Evolutionary conservation across 2,113 vertebrate genomes (phyloP).

Genomic region (Macrotis lagotis): DNA sequence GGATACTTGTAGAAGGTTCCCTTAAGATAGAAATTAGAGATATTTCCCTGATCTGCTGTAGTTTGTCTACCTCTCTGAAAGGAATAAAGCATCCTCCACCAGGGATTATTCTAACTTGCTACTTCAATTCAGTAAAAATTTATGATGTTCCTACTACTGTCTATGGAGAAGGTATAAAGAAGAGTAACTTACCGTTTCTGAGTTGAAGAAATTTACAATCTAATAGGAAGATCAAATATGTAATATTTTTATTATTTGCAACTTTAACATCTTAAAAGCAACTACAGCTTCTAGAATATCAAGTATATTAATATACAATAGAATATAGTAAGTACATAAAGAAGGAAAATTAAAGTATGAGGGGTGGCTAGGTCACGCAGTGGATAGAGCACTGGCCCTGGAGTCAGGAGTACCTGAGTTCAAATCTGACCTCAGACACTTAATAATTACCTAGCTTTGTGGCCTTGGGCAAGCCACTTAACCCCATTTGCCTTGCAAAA

Average conservation of each 20-base stretch:
- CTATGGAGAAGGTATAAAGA: not conserved
- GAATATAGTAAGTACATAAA: not conserved
- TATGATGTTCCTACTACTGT: not conserved
- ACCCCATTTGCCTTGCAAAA: no score
- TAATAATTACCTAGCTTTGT: no score
- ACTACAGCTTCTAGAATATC: not conserved
- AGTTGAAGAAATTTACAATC: not conserved
- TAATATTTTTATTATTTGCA: not conserved
- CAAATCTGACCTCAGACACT: no score
- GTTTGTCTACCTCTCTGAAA: constrained; percentile 23
- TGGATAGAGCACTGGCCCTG: no score
- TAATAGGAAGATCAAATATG: not conserved
- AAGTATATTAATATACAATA: not conserved
- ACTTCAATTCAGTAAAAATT: not conserved
- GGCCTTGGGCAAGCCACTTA: no score
- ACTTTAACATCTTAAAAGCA: not conserved
- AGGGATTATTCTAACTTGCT: constrained; percentile 36
- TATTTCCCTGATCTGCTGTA: not conserved
- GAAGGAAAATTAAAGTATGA: not conserved
- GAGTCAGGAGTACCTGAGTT: no score
- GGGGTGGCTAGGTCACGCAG: no score
- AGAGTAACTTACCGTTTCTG: not conserved
- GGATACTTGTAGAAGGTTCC: constrained; percentile 58
- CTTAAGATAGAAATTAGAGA: no score
- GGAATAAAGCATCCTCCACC: constrained; percentile 42